These are phyloP conservation scores for Montipora capitata DNA, from an alignment of 92 coral and sea anemone genomes.

Conservation along the genomic window DNA sequence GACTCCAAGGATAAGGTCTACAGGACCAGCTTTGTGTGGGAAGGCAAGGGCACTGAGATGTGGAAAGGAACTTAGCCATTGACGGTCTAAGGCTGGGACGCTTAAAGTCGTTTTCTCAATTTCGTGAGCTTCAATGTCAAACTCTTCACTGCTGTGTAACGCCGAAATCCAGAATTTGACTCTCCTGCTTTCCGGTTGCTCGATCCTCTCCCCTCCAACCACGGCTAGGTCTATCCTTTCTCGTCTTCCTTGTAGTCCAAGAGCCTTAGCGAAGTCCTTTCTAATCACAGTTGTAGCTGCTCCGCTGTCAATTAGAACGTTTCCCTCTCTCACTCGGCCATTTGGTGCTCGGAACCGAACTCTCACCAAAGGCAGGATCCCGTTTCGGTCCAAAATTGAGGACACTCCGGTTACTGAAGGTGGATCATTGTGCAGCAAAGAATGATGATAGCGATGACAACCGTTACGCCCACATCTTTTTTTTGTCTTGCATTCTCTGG, in stretches of 20 bases:
- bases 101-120: slow-evolving; percentile 42
- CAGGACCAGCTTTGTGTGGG: slow-evolving; percentile 58
- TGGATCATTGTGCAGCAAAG: slow-evolving; percentile 59
- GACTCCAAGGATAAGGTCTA: slow-evolving; percentile 20
- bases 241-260: slow-evolving; percentile 61
- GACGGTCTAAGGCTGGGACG: slow-evolving; percentile 47
- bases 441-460: slow-evolving; percentile 60
- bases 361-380: slow-evolving; percentile 74
- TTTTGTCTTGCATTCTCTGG: slow-evolving; percentile 53
- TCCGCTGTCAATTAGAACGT: slow-evolving; percentile 73
- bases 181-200: slow-evolving; percentile 66
- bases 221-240: slow-evolving; percentile 65
- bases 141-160: slow-evolving; percentile 32
- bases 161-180: slow-evolving; percentile 68
- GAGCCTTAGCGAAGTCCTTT: slow-evolving; percentile 63
- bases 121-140: slow-evolving; percentile 47
- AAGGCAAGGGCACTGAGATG: slow-evolving; percentile 48
- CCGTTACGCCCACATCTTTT: slow-evolving; percentile 57
- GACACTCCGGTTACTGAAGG: slow-evolving; percentile 26
- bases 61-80: slow-evolving; percentile 52
- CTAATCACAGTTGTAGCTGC: slow-evolving; percentile 77
- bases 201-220: slow-evolving; percentile 60
- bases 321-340: slow-evolving; percentile 65
- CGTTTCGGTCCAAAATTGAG: slow-evolving; percentile 42
- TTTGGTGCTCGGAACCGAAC: slow-evolving; percentile 65